Percentiles rank a stretch among this genome's conserved stretches.
phyloP scores from a whole-genome alignment of 2,113 vertebrate genomes.

The Cyprinodon tularosa region DNA sequence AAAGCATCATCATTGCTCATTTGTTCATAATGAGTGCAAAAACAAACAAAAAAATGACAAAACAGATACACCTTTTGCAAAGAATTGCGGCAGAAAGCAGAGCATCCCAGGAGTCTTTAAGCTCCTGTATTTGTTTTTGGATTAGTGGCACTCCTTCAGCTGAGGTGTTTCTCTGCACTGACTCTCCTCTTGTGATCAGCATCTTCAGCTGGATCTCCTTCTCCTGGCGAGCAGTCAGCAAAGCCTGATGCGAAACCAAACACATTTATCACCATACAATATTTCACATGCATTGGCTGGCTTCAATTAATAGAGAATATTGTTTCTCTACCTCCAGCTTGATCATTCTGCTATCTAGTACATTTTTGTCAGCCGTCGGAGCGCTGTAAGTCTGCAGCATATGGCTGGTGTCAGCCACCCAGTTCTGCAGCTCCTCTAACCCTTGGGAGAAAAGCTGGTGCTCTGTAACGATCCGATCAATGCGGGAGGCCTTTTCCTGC shows the following conservation, averaged over 20 bases:
- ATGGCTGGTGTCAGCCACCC: slow-evolving; percentile 89
- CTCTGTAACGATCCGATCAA: slow-evolving; percentile 90
- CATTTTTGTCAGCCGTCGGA: slow-evolving; percentile 89
- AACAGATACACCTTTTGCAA: slow-evolving; percentile 88
- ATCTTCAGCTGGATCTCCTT: slow-evolving; percentile 98
- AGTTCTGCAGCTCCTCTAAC: slow-evolving; percentile 91
- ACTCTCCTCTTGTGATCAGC: slow-evolving; percentile 90
- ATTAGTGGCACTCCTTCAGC: slow-evolving; percentile 85
- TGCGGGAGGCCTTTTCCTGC: slow-evolving; percentile 92
- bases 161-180: slow-evolving; percentile 93
- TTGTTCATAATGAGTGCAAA: neutral
- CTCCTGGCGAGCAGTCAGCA: slow-evolving; percentile 90
- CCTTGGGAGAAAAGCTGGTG: slow-evolving; percentile 91
- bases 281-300: neutral
- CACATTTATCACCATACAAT: slow-evolving; percentile 1
- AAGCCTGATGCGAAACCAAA: slow-evolving; percentile 74
- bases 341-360: slow-evolving; percentile 92
- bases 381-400: slow-evolving; percentile 90
- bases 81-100: slow-evolving; percentile 89
- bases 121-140: slow-evolving; percentile 86
- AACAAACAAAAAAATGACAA: neutral
- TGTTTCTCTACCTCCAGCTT: slow-evolving; percentile 88
- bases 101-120: slow-evolving; percentile 92
- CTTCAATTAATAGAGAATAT: neutral
- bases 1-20: neutral